Conservation (phyloP, 2,888 invertebrate genomes). For the Epinotia nisella region DNA sequence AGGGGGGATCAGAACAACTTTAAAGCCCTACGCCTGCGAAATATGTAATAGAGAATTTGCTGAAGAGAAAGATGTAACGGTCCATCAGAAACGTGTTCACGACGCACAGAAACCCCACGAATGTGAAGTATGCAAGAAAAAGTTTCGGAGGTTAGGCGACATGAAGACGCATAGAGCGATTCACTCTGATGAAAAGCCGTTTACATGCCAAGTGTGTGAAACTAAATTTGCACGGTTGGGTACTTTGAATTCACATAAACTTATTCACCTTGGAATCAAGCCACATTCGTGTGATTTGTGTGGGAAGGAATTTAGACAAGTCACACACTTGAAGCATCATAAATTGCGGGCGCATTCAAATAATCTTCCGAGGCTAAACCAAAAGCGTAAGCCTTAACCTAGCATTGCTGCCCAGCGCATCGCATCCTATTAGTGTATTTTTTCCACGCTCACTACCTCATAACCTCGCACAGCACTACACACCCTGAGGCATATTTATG, state of each 20-base stretch:
- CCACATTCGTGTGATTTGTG: background rate
- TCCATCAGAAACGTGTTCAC: background rate
- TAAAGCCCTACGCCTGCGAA: background rate
- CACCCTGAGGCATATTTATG: no score
- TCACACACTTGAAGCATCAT: conserved; percentile 1
- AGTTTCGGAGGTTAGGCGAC: background rate
- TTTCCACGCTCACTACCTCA: no score
- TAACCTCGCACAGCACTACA: no score
- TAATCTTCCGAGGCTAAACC: background rate
- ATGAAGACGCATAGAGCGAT: background rate
- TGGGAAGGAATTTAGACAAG: background rate
- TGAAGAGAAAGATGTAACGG: background rate
- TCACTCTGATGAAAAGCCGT: background rate
- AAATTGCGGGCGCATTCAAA: background rate
- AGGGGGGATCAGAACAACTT: background rate
- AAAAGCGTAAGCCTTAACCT: no score
- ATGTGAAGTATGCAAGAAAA: background rate
- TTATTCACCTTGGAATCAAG: background rate
- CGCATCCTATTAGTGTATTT: no score
- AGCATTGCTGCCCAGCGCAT: no score
- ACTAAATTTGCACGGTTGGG: background rate
- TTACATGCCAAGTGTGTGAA: background rate
- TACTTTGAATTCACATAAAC: background rate
- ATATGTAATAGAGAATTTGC: conserved; percentile 1
- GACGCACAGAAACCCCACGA: background rate